Percentiles rank a stretch among this genome's conserved stretches.
Conservation (phyloP, 2,888 invertebrate genomes). For the Galeopsomyia nigrocyanea region DNA sequence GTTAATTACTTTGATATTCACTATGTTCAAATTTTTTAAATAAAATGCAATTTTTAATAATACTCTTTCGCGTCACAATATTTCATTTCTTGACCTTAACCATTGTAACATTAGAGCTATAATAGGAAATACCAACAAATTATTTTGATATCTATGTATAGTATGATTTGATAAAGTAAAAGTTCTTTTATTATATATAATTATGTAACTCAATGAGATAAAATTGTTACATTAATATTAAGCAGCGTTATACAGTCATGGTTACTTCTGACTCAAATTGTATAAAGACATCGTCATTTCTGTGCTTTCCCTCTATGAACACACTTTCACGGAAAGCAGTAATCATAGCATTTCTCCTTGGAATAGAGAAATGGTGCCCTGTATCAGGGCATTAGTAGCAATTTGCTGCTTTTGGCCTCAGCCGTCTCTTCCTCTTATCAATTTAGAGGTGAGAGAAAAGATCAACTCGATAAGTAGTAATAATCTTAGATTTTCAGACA, state of each 20-base stretch:
- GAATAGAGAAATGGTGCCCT: conserved; percentile 29
- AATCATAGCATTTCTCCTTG: conserved; percentile 25
- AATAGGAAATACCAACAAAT: too few species aligned
- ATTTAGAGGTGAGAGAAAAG: conserved; percentile 54
- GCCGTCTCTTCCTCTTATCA: conserved; percentile 55
- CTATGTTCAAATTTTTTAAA: conserved; percentile 32
- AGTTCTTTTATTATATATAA: conserved; percentile 41
- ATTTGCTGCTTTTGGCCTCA: conserved; percentile 62
- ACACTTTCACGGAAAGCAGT: conserved; percentile 30
- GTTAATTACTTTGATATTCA: conserved; percentile 23
- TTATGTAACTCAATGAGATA: conserved; percentile 35
- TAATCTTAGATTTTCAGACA: conserved; percentile 53
- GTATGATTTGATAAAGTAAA: conserved; percentile 36
- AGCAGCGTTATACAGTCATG: conserved; percentile 43
- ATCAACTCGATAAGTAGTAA: conserved; percentile 60
- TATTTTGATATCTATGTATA: background rate
- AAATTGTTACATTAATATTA: conserved; percentile 44
- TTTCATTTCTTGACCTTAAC: too few species aligned
- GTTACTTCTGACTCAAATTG: conserved; percentile 36
- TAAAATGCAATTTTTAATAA: conserved; percentile 35
- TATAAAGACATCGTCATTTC: conserved; percentile 45
- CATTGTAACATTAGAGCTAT: too few species aligned
- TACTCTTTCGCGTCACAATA: background rate
- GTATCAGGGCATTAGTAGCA: conserved; percentile 41
- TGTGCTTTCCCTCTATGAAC: conserved; percentile 33